Base-by-base conservation (phyloP, 2,888 invertebrate species). In the Autographa gamma region DNA sequence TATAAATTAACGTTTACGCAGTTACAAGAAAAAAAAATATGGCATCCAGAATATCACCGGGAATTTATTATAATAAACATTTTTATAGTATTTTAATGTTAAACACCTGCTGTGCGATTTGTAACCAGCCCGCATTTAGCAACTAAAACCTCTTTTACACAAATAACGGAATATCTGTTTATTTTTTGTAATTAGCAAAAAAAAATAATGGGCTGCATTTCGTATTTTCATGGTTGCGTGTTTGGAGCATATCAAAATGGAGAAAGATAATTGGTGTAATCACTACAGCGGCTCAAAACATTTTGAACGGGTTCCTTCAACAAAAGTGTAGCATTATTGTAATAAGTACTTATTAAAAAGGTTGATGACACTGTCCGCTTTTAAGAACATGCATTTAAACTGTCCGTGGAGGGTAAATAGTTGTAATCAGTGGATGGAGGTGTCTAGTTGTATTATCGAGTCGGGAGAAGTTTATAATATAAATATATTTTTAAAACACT, bases 301-400 rank as follows among this genome's bases (percentile, higher is more conserved):
- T 81, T 70, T 69, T 52, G 69, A 75, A 77, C 81, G 63, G 73
- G 79, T 77, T 79, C 71, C 73, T 80, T 80, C 32, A 74, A 82
- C 64, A 81, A 81, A 75, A 81, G 66, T 71, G 73, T 71, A 73
- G 63, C 67, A 82, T 82, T 82, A 83, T 83, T 76, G 68, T 81
- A 81, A 76, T 81, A 71, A 82, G 81, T 74, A 71, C 62, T 80
- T 77, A 81, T 79, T 80, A 72, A 82, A 80, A 76, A 82, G 82
- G 81, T 82, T 82, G 83, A 80, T 76, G 82, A 81, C 81, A 80
- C 77, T 63, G 31, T 13, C 71, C 58, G 58, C 67, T 74, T 77
- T 68, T 63, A 77, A 75, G 58, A 77, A 75, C 60, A 31, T 63
- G 63, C 58, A 66, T 71, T 68, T 71, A 79, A 68, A 74, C 75